phyloP scores from a whole-genome alignment of 2,888 invertebrate species.

The Agrilus biguttatus region DNA sequence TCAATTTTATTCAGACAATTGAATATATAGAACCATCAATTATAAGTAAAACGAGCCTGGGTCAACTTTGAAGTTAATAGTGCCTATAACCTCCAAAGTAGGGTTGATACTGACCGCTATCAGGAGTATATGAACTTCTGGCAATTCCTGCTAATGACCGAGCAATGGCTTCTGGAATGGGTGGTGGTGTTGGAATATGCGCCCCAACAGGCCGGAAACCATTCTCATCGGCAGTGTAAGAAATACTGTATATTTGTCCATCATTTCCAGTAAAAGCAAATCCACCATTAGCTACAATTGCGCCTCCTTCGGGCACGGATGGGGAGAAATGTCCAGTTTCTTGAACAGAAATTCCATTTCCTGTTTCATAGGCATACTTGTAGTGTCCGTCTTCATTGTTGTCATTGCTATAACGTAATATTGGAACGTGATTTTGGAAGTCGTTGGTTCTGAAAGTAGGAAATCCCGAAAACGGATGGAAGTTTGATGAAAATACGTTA shows the following conservation, averaged over 20 bases:
- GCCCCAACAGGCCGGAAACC: conserved; percentile 41
- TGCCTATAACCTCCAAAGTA: too few species aligned
- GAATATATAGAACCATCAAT: too few species aligned
- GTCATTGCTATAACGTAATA: conserved; percentile 41
- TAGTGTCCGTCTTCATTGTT: conserved; percentile 51
- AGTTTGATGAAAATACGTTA: conserved; percentile 40
- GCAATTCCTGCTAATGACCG: conserved; percentile 11
- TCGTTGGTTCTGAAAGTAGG: not conserved
- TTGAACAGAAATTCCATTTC: conserved; percentile 47
- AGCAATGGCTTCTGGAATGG: conserved; percentile 42
- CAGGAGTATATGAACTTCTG: conserved; percentile 9
- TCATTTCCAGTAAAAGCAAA: conserved; percentile 45
- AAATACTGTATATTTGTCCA: conserved; percentile 38
- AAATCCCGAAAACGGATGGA: not conserved
- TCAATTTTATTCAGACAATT: too few species aligned
- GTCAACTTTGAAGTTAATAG: too few species aligned
- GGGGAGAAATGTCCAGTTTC: conserved; percentile 27
- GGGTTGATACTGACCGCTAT: conserved; percentile 19
- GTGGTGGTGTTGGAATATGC: conserved; percentile 43
- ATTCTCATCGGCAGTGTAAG: conserved; percentile 42
- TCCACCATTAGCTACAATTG: conserved; percentile 33
- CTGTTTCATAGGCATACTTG: conserved; percentile 46
- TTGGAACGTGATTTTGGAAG: conserved; percentile 33
- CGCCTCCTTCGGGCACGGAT: conserved; percentile 13
- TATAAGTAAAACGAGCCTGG: too few species aligned